Evolutionary conservation across 1,140 invertebrate species (phyloP).

Genomic region (Drosophila equinoxialis): DNA sequence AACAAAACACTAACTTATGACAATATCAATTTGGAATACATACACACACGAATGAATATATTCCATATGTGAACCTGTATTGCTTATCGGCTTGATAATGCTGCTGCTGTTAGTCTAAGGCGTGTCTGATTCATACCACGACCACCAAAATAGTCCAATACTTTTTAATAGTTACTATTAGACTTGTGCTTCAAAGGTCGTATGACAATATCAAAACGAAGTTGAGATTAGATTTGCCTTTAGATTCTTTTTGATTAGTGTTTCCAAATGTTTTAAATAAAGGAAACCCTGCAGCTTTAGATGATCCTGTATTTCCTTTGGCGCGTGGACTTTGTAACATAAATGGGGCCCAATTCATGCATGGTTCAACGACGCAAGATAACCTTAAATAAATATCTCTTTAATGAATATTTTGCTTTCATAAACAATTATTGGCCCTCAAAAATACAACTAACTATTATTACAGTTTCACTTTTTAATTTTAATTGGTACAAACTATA

Average conservation of each 20-base stretch:
- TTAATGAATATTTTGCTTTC: too few species aligned
- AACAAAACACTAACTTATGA: background rate
- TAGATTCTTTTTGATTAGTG: background rate
- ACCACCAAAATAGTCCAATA: background rate
- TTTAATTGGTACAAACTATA: too few species aligned
- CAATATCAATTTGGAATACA: constrained; percentile 11
- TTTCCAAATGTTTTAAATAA: background rate
- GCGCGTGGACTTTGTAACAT: constrained; percentile 1
- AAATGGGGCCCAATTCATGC: background rate
- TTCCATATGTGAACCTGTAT: background rate
- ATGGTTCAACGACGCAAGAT: background rate
- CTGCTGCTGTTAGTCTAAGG: constrained; percentile 1
- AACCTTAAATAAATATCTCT: too few species aligned
- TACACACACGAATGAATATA: background rate
- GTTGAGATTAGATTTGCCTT: constrained; percentile 8
- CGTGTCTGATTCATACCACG: background rate
- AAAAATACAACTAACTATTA: too few species aligned
- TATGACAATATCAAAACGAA: background rate
- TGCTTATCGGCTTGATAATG: constrained; percentile 17
- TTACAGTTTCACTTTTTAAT: too few species aligned
- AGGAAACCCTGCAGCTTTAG: background rate
- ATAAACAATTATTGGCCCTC: too few species aligned
- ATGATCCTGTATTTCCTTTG: background rate
- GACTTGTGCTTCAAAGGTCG: constrained; percentile 9
- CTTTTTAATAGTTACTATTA: background rate